Evolutionary conservation across 1,140 invertebrate species (phyloP).

Genomic region (Drosophila ambigua): DNA sequence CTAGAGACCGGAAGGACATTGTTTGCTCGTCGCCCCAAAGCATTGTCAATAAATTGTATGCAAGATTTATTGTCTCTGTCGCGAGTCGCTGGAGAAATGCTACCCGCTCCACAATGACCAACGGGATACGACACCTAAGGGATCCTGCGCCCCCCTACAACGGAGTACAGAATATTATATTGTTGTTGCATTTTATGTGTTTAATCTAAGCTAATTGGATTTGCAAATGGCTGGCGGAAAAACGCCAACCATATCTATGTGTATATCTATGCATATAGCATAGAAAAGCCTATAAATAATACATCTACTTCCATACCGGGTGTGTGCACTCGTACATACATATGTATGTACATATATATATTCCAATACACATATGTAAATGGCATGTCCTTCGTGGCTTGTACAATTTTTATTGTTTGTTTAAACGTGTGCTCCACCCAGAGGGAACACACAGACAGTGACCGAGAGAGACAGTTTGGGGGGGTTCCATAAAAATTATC

Average conservation of each 20-base stretch:
- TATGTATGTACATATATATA: neutral
- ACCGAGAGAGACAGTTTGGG: no score
- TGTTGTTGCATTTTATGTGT: constrained; percentile 46
- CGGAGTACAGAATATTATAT: constrained; percentile 2
- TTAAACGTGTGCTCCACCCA: no score
- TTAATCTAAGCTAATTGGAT: constrained; percentile 66
- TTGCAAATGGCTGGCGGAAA: constrained; percentile 46
- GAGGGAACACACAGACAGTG: no score
- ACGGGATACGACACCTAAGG: no score
- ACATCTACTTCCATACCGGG: neutral
- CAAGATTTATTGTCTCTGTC: constrained; percentile 72
- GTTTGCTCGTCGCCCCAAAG: constrained; percentile 71
- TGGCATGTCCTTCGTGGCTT: constrained; percentile 13
- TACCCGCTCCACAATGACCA: no score
- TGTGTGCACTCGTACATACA: no score
- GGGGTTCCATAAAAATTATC: constrained; percentile 12
- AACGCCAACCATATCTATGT: constrained; percentile 23
- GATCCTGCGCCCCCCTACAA: no score
- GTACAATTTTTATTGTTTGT: constrained; percentile 20
- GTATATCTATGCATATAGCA: neutral
- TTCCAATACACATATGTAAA: neutral
- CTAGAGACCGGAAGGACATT: constrained; percentile 69
- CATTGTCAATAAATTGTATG: constrained; percentile 82
- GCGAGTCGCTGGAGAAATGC: constrained; percentile 56
- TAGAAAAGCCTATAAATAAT: constrained; percentile 40